Conservation (phyloP, 2,888 invertebrate genomes). For the Serripes groenlandicus region DNA sequence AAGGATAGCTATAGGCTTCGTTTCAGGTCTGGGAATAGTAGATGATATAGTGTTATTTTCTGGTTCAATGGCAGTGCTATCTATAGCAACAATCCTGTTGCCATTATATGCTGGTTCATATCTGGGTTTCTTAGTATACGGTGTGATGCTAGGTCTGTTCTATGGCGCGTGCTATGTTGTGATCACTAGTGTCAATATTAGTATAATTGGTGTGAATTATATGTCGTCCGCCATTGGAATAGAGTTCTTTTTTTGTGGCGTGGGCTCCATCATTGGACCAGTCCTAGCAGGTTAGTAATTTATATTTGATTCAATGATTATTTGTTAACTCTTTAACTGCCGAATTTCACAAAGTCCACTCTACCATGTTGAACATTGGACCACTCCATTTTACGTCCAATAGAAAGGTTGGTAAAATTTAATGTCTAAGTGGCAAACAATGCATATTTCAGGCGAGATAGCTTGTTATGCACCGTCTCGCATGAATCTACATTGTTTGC, state of each 20-base stretch:
- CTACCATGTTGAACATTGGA: too few species aligned
- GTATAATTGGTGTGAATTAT: slow-evolving; percentile 52
- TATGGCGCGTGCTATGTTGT: slow-evolving; percentile 56
- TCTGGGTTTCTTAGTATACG: slow-evolving; percentile 45
- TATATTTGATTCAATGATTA: too few species aligned
- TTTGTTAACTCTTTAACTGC: too few species aligned
- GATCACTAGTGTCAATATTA: slow-evolving; percentile 38
- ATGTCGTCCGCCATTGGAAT: slow-evolving; percentile 57
- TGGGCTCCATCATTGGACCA: slow-evolving; percentile 54
- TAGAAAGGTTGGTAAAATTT: too few species aligned
- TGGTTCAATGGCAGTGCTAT: slow-evolving; percentile 41
- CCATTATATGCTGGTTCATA: slow-evolving; percentile 33
- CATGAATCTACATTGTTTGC: too few species aligned
- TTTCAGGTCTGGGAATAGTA: slow-evolving; percentile 32
- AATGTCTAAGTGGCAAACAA: too few species aligned
- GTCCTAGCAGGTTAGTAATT: slow-evolving; percentile 49
- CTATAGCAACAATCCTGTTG: slow-evolving; percentile 45
- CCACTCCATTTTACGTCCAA: too few species aligned
- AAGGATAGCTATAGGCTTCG: slow-evolving; percentile 37
- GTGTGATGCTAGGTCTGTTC: slow-evolving; percentile 39
- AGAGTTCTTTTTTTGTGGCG: slow-evolving; percentile 52
- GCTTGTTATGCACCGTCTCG: too few species aligned
- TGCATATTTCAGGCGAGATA: too few species aligned
- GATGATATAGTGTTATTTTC: slow-evolving; percentile 42
- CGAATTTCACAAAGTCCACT: too few species aligned